These are phyloP conservation scores for Tachystola acroxantha DNA, from an alignment of 2,888 invertebrate species.

Conservation along the genomic window DNA sequence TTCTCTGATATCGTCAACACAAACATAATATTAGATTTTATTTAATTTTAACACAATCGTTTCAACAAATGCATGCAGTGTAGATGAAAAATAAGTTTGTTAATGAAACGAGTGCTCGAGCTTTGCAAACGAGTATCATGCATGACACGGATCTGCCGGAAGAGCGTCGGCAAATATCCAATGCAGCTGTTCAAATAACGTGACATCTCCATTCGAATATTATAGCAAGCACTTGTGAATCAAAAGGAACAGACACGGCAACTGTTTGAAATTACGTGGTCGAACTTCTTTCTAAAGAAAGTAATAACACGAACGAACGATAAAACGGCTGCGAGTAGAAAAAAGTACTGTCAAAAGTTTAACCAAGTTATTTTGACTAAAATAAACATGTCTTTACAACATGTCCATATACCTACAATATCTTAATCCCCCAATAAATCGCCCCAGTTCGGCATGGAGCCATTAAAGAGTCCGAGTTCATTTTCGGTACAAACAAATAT, in stretches of 20 bases:
- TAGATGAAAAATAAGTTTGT: slow-evolving; percentile 1
- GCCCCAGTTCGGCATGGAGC: background rate
- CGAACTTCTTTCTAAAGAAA: no score
- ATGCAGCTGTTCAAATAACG: slow-evolving; percentile 12
- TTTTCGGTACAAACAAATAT: slow-evolving; percentile 15
- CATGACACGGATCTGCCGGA: slow-evolving; percentile 12
- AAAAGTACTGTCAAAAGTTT: slow-evolving; percentile 6
- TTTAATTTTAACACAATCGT: no score
- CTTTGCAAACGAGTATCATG: slow-evolving; percentile 7
- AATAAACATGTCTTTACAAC: slow-evolving; percentile 3
- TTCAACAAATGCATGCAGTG: no score
- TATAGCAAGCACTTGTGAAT: background rate
- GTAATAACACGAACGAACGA: no score
- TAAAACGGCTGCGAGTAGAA: no score
- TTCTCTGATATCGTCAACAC: no score
- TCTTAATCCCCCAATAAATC: slow-evolving; percentile 5
- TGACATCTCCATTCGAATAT: slow-evolving; percentile 8
- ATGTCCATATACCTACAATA: slow-evolving; percentile 2
- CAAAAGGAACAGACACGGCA: no score
- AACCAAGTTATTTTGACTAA: background rate
- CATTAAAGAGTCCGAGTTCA: slow-evolving; percentile 12
- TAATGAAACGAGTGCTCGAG: slow-evolving; percentile 6
- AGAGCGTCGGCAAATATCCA: slow-evolving; percentile 9
- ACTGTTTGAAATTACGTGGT: no score
- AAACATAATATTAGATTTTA: no score